These are phyloP conservation scores for Watsonalla cultraria DNA, from an alignment of 2,888 invertebrate genomes.

Conservation along the genomic window DNA sequence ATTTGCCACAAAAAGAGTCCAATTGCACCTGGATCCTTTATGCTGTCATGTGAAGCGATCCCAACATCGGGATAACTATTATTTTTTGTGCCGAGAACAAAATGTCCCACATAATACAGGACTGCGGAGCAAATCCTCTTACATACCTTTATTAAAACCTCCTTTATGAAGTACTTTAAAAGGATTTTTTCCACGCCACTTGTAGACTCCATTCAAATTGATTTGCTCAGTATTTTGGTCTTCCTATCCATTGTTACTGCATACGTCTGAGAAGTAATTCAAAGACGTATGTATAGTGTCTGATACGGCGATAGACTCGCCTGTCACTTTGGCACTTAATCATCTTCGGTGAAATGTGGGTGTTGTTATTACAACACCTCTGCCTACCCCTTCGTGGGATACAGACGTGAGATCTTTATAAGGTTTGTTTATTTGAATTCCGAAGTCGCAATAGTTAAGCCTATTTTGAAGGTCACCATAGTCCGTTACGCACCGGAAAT, in stretches of 20 bases:
- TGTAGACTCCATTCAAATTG: slow-evolving; percentile 10
- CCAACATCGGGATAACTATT: neutral
- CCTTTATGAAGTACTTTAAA: slow-evolving; percentile 10
- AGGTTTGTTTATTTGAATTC: neutral
- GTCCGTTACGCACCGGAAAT: neutral
- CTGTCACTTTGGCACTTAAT: no score
- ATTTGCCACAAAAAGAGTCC: neutral
- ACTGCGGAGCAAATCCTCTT: neutral
- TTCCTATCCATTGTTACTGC: neutral
- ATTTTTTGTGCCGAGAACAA: no score
- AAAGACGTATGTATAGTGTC: no score
- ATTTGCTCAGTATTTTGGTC: slow-evolving; percentile 18
- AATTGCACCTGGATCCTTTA: neutral
- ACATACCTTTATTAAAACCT: neutral
- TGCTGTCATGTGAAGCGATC: neutral
- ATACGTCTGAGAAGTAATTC: no score
- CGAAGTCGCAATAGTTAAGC: neutral
- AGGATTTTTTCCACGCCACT: slow-evolving; percentile 7
- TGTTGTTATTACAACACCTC: no score
- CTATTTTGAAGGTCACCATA: neutral
- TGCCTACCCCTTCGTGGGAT: no score
- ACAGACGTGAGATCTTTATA: neutral
- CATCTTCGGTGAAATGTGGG: no score
- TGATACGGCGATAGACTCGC: no score
- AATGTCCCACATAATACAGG: neutral